A percentile compares a stretch with the other conserved stretches of the same genome.
These are phyloP conservation scores for Heliconius hortense DNA, from an alignment of 2,888 invertebrate genomes.

Conservation along the genomic window DNA sequence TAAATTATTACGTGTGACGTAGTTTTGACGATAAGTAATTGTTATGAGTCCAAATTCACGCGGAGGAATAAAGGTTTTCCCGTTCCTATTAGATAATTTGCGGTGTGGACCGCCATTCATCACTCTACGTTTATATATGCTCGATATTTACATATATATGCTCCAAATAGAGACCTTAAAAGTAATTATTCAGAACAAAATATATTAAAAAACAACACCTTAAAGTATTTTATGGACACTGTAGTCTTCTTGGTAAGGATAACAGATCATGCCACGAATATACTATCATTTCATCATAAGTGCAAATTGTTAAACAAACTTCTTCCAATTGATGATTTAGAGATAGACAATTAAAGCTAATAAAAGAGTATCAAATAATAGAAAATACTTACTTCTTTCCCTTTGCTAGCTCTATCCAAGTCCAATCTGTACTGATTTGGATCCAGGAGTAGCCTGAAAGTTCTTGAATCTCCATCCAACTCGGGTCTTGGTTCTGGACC, in stretches of 20 bases:
- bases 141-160: not conserved
- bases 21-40: not conserved
- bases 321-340: not conserved
- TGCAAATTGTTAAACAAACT: too few relatives aligned
- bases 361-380: not conserved
- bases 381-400: constrained; percentile 84
- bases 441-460: constrained; percentile 96
- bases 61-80: not conserved
- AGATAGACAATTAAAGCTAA: not conserved
- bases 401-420: constrained; percentile 91
- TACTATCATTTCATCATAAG: too few relatives aligned
- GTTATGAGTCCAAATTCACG: not conserved
- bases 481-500: constrained; percentile 94
- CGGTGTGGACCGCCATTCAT: not conserved
- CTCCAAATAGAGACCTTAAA: not conserved
- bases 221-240: not conserved
- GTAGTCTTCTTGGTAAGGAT: not conserved
- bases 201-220: not conserved
- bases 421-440: constrained; percentile 98
- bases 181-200: not conserved
- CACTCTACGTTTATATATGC: not conserved
- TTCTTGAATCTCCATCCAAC: constrained; percentile 93
- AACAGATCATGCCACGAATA: not conserved
- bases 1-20: not conserved
- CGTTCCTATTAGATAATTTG: not conserved